Conservation (phyloP, 2,888 invertebrate species). For the Apotomis betuletana region DNA sequence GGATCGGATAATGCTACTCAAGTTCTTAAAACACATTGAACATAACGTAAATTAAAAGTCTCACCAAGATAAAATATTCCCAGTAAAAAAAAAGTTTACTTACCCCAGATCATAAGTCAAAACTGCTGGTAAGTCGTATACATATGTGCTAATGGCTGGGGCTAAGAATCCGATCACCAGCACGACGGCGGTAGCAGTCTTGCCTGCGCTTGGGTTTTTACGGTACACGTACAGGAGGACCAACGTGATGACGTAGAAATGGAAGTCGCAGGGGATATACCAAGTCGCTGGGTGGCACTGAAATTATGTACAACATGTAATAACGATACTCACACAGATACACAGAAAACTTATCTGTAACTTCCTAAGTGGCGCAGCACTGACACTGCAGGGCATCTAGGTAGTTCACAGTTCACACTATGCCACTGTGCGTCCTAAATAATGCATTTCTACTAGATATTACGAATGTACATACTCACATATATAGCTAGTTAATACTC, state of each 20-base stretch:
- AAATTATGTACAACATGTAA: neutral
- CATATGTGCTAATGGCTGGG: slow-evolving; percentile 18
- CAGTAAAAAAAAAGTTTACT: neutral
- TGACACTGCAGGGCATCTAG: too few relatives aligned
- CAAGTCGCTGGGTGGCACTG: slow-evolving; percentile 33
- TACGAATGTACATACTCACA: too few relatives aligned
- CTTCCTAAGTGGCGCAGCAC: too few relatives aligned
- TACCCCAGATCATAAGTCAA: neutral
- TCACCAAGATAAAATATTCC: neutral
- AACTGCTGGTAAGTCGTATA: slow-evolving; percentile 26
- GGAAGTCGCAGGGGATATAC: slow-evolving; percentile 37
- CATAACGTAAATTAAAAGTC: too few relatives aligned
- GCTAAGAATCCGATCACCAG: slow-evolving; percentile 5
- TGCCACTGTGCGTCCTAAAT: too few relatives aligned
- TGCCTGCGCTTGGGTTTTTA: slow-evolving; percentile 14
- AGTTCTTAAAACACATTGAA: too few relatives aligned
- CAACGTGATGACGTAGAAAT: slow-evolving; percentile 29
- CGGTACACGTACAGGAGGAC: slow-evolving; percentile 33
- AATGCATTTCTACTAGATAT: too few relatives aligned
- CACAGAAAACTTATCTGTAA: too few relatives aligned
- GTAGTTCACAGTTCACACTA: too few relatives aligned
- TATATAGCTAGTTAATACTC: too few relatives aligned
- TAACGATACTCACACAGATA: neutral
- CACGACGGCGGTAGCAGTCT: slow-evolving; percentile 6
- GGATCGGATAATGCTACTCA: too few relatives aligned